Percentiles rank a stretch among this genome's conserved stretches.
These are phyloP conservation scores for Eudyptes chrysolophus DNA, from an alignment of 2,113 vertebrate genomes.

Conservation along the genomic window DNA sequence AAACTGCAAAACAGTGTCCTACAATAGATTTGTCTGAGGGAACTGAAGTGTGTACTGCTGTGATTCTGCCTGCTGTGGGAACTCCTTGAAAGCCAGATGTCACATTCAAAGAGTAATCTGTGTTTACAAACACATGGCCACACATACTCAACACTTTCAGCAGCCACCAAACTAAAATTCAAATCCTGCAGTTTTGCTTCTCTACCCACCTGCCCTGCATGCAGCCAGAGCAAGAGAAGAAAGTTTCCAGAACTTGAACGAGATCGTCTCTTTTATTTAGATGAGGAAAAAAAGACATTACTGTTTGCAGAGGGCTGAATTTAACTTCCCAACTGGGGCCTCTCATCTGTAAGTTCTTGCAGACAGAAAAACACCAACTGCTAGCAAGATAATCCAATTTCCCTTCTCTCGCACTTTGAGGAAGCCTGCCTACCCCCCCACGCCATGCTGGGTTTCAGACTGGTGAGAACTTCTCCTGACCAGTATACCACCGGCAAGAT, in stretches of 20 bases:
- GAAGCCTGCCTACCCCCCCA: constrained; percentile 20
- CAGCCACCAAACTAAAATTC: neutral
- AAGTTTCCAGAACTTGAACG: neutral
- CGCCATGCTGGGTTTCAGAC: constrained; percentile 65
- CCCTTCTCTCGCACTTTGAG: constrained; percentile 48
- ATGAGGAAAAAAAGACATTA: neutral
- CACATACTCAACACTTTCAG: neutral
- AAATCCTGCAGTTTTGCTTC: neutral
- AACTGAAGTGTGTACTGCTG: constrained; percentile 41
- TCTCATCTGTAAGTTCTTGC: constrained; percentile 53
- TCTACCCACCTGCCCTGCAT: neutral
- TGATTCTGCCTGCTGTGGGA: constrained; percentile 43
- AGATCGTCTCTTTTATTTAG: neutral
- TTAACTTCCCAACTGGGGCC: constrained; percentile 6
- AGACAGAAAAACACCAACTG: constrained; percentile 70
- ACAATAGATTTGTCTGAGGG: constrained; percentile 17
- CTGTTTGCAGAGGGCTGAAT: constrained; percentile 45
- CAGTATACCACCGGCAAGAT: constrained; percentile 48
- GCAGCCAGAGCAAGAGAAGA: neutral
- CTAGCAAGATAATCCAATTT: constrained; percentile 77
- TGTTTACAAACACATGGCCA: constrained; percentile 46
- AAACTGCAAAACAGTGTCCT: neutral
- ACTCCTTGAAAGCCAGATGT: constrained; percentile 46
- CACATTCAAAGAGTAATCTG: constrained; percentile 11
- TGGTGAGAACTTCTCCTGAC: constrained; percentile 44